Evolutionary conservation across 2,888 invertebrate species (phyloP).

Genomic region (Dicyrtoma fusca): DNA sequence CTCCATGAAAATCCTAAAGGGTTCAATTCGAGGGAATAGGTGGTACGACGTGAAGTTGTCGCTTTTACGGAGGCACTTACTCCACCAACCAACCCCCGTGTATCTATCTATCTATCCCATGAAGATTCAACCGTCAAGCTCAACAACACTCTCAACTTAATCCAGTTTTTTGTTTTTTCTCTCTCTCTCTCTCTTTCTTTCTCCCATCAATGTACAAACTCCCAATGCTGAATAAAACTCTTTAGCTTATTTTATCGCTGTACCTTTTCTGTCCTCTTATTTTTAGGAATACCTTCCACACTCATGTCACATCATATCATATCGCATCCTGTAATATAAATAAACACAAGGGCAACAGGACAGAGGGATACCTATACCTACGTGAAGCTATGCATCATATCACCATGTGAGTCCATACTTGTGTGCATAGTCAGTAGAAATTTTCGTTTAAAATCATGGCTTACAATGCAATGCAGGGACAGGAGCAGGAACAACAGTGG

Average conservation of each 20-base stretch:
- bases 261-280: background rate
- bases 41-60: slow-evolving; percentile 8
- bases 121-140: slow-evolving; percentile 27
- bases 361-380: too few species aligned
- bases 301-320: too few species aligned
- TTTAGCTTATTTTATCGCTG: slow-evolving; percentile 25
- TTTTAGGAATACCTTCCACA: background rate
- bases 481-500: too few species aligned
- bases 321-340: background rate
- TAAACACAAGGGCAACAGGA: too few species aligned
- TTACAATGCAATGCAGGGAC: too few species aligned
- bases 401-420: too few species aligned
- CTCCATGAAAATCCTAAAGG: slow-evolving; percentile 42
- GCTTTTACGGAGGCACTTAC: slow-evolving; percentile 23
- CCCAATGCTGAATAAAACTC: background rate
- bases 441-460: too few species aligned
- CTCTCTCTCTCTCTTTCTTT: slow-evolving; percentile 7
- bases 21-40: slow-evolving; percentile 29
- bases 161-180: slow-evolving; percentile 28
- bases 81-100: slow-evolving; percentile 5
- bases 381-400: too few species aligned
- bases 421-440: too few species aligned
- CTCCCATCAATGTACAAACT: background rate
- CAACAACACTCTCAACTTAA: slow-evolving; percentile 26
- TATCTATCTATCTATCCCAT: background rate